Evolutionary conservation across 1,140 invertebrate genomes (phyloP).

Genomic region (Pinna nobilis): DNA sequence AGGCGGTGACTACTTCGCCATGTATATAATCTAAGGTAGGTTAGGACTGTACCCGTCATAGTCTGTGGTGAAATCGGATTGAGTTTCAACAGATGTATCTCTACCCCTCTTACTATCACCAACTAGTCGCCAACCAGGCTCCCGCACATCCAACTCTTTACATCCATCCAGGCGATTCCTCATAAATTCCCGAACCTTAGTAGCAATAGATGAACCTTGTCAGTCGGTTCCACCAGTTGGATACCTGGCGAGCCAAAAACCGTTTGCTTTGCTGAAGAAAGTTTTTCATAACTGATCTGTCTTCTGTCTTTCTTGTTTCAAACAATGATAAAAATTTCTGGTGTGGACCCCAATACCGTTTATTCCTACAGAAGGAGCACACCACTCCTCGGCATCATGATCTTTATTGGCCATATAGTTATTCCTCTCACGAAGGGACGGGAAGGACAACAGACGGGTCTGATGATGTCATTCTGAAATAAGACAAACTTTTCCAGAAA

Average conservation of each 20-base stretch:
- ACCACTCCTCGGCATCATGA: not conserved
- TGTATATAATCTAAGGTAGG: not conserved
- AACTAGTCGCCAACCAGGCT: not conserved
- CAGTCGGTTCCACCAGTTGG: not conserved
- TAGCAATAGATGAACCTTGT: not conserved
- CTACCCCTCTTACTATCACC: not conserved
- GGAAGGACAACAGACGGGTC: not conserved
- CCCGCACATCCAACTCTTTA: not conserved
- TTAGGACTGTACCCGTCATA: not conserved
- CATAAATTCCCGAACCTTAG: not conserved
- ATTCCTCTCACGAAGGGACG: not conserved
- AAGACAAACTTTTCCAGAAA: not conserved
- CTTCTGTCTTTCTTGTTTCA: not conserved
- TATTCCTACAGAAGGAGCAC: constrained; percentile 3
- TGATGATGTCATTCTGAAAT: constrained; percentile 19
- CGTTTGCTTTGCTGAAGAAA: constrained; percentile 21
- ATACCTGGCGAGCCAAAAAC: constrained; percentile 4
- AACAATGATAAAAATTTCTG: not conserved
- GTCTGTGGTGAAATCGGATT: not conserved
- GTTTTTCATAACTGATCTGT: not conserved
- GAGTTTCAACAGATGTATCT: too few relatives aligned
- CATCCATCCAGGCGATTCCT: not conserved
- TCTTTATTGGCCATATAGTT: constrained; percentile 2
- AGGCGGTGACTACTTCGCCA: not conserved
- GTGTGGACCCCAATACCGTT: not conserved